Percentiles rank a stretch among this genome's conserved stretches.
Evolutionary conservation across 2,888 invertebrate species (phyloP).

Genomic region (Amphimallon solstitiale): DNA sequence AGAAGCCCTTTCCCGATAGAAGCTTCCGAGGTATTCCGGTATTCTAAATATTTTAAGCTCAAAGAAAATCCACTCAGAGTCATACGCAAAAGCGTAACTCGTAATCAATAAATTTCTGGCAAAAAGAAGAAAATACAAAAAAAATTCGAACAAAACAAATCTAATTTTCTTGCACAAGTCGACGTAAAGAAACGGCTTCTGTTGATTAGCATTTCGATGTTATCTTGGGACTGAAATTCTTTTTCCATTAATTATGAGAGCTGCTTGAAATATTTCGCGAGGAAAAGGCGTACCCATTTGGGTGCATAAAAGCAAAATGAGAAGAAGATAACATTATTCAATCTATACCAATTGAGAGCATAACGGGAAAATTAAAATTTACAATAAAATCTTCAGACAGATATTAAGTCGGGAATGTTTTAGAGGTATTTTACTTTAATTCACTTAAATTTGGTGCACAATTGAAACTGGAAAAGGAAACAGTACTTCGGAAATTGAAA

Average conservation of each 20-base stretch:
- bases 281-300: neutral
- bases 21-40: neutral
- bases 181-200: neutral
- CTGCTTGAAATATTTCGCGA: neutral
- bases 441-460: no score
- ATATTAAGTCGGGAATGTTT: no score
- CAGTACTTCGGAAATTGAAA: no score
- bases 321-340: neutral
- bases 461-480: no score
- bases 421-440: no score
- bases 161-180: conserved; percentile 1
- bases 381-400: no score
- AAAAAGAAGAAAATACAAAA: conserved; percentile 22
- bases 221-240: neutral
- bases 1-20: neutral
- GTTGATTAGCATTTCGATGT: conserved; percentile 7
- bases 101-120: conserved; percentile 25
- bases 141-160: conserved; percentile 23
- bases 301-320: neutral
- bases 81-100: neutral
- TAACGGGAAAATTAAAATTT: no score
- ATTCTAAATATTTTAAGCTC: neutral
- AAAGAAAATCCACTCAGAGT: conserved; percentile 11
- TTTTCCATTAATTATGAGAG: conserved; percentile 7
- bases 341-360: no score